Evolutionary conservation across 2,797 vertebrate genomes (phyloP), one percentile per base, ranked within the genome.

Genomic region (Avahi laniger): DNA sequence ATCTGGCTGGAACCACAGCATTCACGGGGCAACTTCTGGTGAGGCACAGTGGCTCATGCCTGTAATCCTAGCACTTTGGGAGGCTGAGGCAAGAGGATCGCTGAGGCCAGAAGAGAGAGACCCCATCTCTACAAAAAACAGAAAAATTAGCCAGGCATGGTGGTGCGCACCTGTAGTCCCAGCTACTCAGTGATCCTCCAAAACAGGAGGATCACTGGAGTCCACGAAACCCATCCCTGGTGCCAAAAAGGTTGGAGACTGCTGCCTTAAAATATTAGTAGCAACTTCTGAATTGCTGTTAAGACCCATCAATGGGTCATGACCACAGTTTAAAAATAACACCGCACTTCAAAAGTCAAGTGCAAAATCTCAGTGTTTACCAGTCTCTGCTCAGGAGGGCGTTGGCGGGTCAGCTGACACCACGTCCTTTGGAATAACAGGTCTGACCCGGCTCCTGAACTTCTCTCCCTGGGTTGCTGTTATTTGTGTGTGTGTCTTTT

Each of bases 381-480:
- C 26, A 15, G 52, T 57, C 57, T 50, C 20, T 84, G 41, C 80
- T 67, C 12, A 4, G 75, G 50, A 54, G 63, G 28, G 6, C 24
- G 48, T 2, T 7, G 28, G 15, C 20, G 33, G 54, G 54, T 38
- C 54, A 9, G 0, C 54, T 2, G 17, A 11, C 0, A 5, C 73
- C 3, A 0, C 0, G 43, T 43, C 30, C 50, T 69, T n/a, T 30
- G n/a, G 43, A 52, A 54, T 54, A 33, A 13, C 18, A 20, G 59
- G 26, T 43, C 30, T 35, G 84, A 24, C 30, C 4, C 3, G 4
- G 79, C 35, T 54, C 52, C 43, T 38, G 52, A 35, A 24, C 7
- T 48, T 38, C 38, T 63, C n/a, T 0, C 22, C 46, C 22, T 14
- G 9, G 17, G 2, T 8, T 26, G 54, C 11, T 4, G 0, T 54